These are phyloP conservation scores for Polydrusus pterygomalis DNA, from an alignment of 2,888 invertebrate genomes.

Conservation along the genomic window DNA sequence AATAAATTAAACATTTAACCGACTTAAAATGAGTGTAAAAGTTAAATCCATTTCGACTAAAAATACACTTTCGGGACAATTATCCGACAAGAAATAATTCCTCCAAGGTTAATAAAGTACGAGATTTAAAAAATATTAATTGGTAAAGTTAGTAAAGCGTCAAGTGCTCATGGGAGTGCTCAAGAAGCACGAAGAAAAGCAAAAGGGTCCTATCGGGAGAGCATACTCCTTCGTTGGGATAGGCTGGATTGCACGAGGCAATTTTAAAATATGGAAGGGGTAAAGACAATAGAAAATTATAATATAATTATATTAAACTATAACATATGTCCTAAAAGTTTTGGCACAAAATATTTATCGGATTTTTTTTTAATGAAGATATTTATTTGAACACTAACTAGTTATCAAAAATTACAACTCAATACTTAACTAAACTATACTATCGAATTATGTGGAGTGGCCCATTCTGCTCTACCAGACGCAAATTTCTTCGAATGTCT, in stretches of 20 bases:
- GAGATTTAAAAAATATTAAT: constrained; percentile 70
- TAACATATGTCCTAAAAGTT: too few relatives aligned
- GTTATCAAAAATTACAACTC: too few relatives aligned
- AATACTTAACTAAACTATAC: too few relatives aligned
- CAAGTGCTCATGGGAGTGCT: constrained; percentile 65
- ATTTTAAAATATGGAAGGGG: too few relatives aligned
- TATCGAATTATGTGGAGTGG: too few relatives aligned
- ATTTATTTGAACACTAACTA: too few relatives aligned
- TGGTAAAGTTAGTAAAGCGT: constrained; percentile 69
- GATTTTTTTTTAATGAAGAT: too few relatives aligned
- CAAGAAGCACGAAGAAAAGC: constrained; percentile 55
- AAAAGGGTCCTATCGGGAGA: constrained; percentile 41
- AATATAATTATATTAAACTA: too few relatives aligned
- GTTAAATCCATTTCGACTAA: constrained; percentile 52
- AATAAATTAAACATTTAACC: constrained; percentile 14
- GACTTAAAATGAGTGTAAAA: constrained; percentile 9
- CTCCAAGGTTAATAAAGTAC: constrained; percentile 69
- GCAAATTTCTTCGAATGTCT: too few relatives aligned
- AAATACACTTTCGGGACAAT: constrained; percentile 65
- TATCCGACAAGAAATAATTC: constrained; percentile 67
- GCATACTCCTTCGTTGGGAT: constrained; percentile 28
- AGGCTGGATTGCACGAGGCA: constrained; percentile 29
- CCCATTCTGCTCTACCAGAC: too few relatives aligned
- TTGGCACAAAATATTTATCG: too few relatives aligned
- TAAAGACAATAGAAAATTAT: too few relatives aligned